Percentiles rank a stretch among this genome's conserved stretches.
phyloP scores from a whole-genome alignment of 1,140 invertebrate species.

The Caligus rogercresseyi region DNA sequence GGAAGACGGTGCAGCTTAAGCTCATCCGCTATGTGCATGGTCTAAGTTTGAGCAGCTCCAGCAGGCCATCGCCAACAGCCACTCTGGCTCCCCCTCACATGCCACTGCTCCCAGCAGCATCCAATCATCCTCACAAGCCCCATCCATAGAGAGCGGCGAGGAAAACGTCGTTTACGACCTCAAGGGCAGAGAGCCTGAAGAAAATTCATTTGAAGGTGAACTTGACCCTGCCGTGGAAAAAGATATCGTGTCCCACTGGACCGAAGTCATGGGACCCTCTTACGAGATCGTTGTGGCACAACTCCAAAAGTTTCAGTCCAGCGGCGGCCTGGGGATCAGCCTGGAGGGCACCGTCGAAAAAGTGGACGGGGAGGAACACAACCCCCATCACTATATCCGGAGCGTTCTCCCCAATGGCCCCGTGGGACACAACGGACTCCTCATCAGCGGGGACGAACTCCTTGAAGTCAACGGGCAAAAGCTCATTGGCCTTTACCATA shows the following conservation, averaged over 20 bases:
- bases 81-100: conserved; percentile 13
- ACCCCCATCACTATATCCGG: conserved; percentile 81
- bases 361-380: conserved; percentile 68
- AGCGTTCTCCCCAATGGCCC: conserved; percentile 84
- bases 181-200: background rate
- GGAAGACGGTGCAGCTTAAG: conserved; percentile 50
- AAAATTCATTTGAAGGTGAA: conserved; percentile 1
- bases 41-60: conserved; percentile 83
- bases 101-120: background rate
- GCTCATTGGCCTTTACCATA: conserved; percentile 84
- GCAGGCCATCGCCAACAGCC: conserved; percentile 59
- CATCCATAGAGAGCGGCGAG: background rate
- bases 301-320: conserved; percentile 62
- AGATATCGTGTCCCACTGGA: background rate
- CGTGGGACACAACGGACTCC: conserved; percentile 59
- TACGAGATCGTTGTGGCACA: conserved; percentile 36
- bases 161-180: background rate
- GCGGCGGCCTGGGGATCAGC: conserved; percentile 80
- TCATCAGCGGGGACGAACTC: conserved; percentile 74
- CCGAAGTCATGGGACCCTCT: background rate
- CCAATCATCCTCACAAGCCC: background rate
- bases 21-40: conserved; percentile 80
- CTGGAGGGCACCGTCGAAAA: conserved; percentile 91
- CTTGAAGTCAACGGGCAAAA: conserved; percentile 75
- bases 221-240: background rate